phyloP scores from a whole-genome alignment of 2,113 vertebrate genomes.

The Chaenocephalus aceratus region DNA sequence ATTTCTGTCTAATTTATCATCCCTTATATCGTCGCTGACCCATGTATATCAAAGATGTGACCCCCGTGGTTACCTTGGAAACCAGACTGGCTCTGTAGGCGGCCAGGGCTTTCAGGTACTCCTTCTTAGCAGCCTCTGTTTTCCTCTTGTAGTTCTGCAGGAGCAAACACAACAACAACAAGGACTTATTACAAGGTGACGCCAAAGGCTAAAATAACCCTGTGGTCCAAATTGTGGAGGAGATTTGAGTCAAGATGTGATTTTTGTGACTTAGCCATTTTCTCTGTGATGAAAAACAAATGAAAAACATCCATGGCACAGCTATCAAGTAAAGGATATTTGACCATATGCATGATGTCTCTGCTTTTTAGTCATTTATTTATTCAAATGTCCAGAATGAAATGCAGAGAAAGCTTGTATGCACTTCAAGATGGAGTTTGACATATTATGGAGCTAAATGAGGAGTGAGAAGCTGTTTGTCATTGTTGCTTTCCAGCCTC shows the following conservation, averaged over 20 bases:
- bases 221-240: conserved; percentile 38
- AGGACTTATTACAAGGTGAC: conserved; percentile 71
- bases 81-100: conserved; percentile 98
- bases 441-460: conserved; percentile 39
- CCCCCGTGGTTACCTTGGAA: conserved; percentile 94
- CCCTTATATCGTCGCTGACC: conserved; percentile 84
- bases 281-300: conserved; percentile 30
- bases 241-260: conserved; percentile 47
- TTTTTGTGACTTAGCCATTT: conserved; percentile 36
- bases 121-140: conserved; percentile 99
- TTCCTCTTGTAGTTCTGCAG: conserved; percentile 99
- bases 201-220: conserved; percentile 63
- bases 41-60: conserved; percentile 85
- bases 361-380: conserved; percentile 29
- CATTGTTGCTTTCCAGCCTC: conserved; percentile 52
- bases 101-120: conserved; percentile 98
- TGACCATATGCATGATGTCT: conserved; percentile 32
- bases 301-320: conserved; percentile 29
- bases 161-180: conserved; percentile 78
- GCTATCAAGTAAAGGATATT: conserved; percentile 39
- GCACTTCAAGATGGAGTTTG: conserved; percentile 21
- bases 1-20: conserved; percentile 85
- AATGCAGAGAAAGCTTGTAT: conserved; percentile 30
- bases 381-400: conserved; percentile 18
- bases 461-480: conserved; percentile 60